Base-by-base conservation (phyloP, 92 coral and sea anemone genomes). In the Virgularia gustaviana region DNA sequence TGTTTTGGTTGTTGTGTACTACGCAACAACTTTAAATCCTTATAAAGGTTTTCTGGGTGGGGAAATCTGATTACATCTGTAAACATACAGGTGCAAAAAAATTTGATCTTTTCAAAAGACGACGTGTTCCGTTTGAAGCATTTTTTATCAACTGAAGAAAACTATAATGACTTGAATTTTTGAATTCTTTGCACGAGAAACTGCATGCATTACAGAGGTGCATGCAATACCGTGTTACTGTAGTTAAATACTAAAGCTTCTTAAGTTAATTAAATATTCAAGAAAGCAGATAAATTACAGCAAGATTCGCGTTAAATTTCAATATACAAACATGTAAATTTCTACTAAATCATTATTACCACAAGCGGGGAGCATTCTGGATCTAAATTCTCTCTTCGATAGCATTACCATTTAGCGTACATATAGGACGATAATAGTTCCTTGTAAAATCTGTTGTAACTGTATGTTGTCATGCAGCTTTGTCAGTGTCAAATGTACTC, bases 1-100 rank as follows among this genome's bases (percentile, higher is more conserved):
- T 75, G 13, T 89, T 64, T 8, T 73, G 39, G 20, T 84, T 37
- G 63, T 87, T 82, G 49, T 52, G 30, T 9, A 76, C 51, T 0
- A 68, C 76, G n/a, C 87, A 36, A 10, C 9, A 45, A 31, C 36
- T 31, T n/a, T 63, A n/a, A 63, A 3, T 31, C 18, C 18, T 47
- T 5, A 47, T 47, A 47, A 19, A 15, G 55, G 15, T 39, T 8
- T 39, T 7, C 9, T 39, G 45, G 22, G 22, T 4, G 18, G 20
- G 55, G 18, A 15, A 47, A 3, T 4, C 22, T 4, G 55, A 25
- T n/a, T n/a, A n/a, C n/a, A n/a, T n/a, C n/a, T n/a, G 45, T 47
- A 15, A 47, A 47, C 55, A 4, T 15, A 47, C 55, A 47, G n/a
- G 7, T 47, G 55, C n/a, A 47, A 47, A 47, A 4, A 47, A 47